Percentiles rank a stretch among this genome's conserved stretches.
Evolutionary conservation across 1,140 invertebrate species (phyloP).

Genomic region (Paracyclopina nana): DNA sequence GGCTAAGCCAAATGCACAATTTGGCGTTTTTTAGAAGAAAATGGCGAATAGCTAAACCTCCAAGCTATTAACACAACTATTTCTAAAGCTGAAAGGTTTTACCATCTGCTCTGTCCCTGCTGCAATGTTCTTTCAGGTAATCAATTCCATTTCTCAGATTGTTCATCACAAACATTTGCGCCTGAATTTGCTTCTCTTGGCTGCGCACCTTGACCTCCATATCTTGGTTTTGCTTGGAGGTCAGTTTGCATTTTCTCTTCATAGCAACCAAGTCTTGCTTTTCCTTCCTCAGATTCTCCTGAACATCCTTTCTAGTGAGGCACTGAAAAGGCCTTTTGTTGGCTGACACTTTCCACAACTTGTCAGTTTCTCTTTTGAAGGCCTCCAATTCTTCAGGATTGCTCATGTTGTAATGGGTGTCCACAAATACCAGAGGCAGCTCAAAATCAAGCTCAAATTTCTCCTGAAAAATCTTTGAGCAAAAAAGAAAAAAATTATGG

Average conservation of each 20-base stretch:
- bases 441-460: constrained; percentile 14
- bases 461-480: constrained; percentile 8
- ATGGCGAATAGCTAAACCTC: too few relatives aligned
- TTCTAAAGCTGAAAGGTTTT: too few relatives aligned
- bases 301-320: constrained; percentile 1
- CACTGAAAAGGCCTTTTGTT: constrained; percentile 9
- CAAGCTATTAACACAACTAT: too few relatives aligned
- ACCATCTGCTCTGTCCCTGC: not conserved
- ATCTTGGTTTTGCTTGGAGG: constrained; percentile 4
- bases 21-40: too few relatives aligned
- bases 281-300: constrained; percentile 2
- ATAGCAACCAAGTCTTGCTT: constrained; percentile 4
- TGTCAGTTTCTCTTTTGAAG: not conserved
- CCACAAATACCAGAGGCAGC: constrained; percentile 10
- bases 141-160: constrained; percentile 14
- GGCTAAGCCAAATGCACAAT: too few relatives aligned
- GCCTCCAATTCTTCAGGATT: constrained; percentile 1
- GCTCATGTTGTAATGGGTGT: constrained; percentile 8
- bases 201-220: not conserved
- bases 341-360: constrained; percentile 8
- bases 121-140: constrained; percentile 11
- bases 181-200: constrained; percentile 3
- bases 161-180: constrained; percentile 15
- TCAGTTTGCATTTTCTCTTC: not conserved
- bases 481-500: too few relatives aligned